Evolutionary conservation across 1,140 invertebrate genomes (phyloP).

Genomic region (Drosophila parabipectinata): DNA sequence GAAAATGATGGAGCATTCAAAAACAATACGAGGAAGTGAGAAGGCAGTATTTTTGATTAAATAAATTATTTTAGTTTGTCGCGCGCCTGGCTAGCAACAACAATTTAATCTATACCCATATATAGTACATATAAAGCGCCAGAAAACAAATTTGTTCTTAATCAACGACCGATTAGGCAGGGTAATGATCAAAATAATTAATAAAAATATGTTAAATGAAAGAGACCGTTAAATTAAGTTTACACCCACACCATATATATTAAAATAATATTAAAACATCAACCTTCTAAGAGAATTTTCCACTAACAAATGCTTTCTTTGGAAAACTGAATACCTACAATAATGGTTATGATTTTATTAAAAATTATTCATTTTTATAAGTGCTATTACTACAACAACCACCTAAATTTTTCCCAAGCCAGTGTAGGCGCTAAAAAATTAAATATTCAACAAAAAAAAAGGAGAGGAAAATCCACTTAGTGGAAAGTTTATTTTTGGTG

Average conservation of each 20-base stretch:
- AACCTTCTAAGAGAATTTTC: neutral
- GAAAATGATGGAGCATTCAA: conserved; percentile 10
- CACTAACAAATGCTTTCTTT: no score
- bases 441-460: neutral
- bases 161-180: conserved; percentile 39
- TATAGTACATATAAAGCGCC: conserved; percentile 7
- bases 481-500: conserved; percentile 13
- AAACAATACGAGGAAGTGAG: conserved; percentile 14
- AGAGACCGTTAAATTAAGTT: neutral
- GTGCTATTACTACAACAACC: neutral
- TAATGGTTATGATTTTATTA: neutral
- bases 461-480: conserved; percentile 14
- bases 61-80: conserved; percentile 28
- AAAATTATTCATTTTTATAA: neutral
- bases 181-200: conserved; percentile 15
- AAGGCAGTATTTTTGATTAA: neutral
- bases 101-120: conserved; percentile 24
- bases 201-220: neutral
- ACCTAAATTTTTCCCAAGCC: conserved; percentile 6
- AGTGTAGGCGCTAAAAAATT: conserved; percentile 10
- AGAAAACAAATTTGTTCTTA: conserved; percentile 19
- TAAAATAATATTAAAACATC: neutral
- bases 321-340: no score
- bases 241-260: no score
- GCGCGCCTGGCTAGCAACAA: conserved; percentile 42